Conservation (phyloP, 1,140 invertebrate genomes). For the Wiebesia pumilae region DNA sequence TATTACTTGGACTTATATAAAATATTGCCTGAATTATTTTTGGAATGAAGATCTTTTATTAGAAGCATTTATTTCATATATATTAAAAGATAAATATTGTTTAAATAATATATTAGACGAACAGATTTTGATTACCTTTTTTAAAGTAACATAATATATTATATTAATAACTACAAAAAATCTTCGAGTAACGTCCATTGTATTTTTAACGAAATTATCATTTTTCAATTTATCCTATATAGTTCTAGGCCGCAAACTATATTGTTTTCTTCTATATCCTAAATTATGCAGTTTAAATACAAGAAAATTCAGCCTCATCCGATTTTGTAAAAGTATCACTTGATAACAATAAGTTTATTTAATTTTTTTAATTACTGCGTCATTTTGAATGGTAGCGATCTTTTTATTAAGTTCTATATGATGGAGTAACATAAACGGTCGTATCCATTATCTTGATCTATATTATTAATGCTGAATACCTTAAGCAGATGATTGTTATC, state of each 20-base stretch:
- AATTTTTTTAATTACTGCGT: background rate
- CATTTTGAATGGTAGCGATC: background rate
- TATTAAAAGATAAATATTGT: background rate
- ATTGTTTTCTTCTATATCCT: background rate
- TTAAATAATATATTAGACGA: background rate
- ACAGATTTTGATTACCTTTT: no score
- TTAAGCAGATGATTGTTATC: constrained; percentile 73
- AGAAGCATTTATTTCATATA: background rate
- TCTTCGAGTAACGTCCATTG: no score
- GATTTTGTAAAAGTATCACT: background rate
- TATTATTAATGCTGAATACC: constrained; percentile 72
- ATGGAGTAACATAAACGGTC: constrained; percentile 71
- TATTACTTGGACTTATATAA: background rate
- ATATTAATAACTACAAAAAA: no score
- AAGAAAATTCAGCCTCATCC: constrained; percentile 42
- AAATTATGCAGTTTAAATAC: background rate
- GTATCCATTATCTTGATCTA: constrained; percentile 74
- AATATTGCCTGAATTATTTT: background rate
- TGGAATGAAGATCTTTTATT: background rate
- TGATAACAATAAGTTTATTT: background rate
- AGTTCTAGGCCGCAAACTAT: no score
- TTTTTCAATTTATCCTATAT: no score
- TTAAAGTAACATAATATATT: no score
- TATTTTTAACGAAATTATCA: no score
- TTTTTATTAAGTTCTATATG: constrained; percentile 64